Conservation (phyloP, 2,888 invertebrate genomes). For the Fabriciana adippe region DNA sequence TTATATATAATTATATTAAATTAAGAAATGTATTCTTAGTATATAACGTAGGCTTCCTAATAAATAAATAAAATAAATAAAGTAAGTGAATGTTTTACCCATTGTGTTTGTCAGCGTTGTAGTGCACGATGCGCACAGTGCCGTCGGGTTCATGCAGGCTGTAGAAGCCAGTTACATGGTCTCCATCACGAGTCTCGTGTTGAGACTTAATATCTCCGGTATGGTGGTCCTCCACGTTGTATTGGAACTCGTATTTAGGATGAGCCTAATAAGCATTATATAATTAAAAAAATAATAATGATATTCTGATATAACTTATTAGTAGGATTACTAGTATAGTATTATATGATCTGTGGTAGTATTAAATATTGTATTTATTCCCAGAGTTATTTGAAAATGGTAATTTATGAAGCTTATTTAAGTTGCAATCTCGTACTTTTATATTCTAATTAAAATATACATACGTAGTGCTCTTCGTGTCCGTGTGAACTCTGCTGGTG, state of each 20-base stretch:
- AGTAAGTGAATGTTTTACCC: constrained; percentile 55
- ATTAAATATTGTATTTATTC: too few relatives aligned
- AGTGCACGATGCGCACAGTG: constrained; percentile 79
- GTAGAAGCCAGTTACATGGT: constrained; percentile 81
- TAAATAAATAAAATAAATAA: too few relatives aligned
- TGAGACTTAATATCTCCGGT: constrained; percentile 68
- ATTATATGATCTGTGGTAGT: background rate
- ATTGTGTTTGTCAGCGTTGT: constrained; percentile 75
- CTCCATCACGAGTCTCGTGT: constrained; percentile 66
- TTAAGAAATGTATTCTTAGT: too few relatives aligned
- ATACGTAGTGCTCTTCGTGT: too few relatives aligned
- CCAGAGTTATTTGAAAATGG: too few relatives aligned
- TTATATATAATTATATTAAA: too few relatives aligned
- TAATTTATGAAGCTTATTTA: too few relatives aligned
- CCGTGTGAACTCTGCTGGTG: background rate
- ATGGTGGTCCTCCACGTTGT: constrained; percentile 69
- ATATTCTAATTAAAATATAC: too few relatives aligned
- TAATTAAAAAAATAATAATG: background rate
- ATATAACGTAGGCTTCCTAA: too few relatives aligned
- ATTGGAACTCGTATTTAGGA: constrained; percentile 64
- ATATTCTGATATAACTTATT: background rate
- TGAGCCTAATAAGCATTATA: constrained; percentile 25
- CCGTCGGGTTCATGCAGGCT: constrained; percentile 81
- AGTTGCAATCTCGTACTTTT: too few relatives aligned
- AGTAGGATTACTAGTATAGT: too few relatives aligned